phyloP scores from a whole-genome alignment of 2,888 invertebrate genomes.

The Noctua comes region DNA sequence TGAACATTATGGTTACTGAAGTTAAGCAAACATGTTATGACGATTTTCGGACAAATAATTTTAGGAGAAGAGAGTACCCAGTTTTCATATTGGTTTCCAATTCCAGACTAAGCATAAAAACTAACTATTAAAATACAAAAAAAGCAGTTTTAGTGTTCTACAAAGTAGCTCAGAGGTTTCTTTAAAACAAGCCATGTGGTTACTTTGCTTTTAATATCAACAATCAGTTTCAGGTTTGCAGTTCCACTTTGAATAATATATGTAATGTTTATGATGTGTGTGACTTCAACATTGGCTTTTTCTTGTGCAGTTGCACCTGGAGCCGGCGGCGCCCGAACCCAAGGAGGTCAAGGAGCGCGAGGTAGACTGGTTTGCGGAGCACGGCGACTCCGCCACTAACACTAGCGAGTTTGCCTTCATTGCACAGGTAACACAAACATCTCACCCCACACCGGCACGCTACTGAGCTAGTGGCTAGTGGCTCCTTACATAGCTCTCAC shows the following conservation, averaged over 20 bases:
- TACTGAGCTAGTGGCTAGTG: neutral
- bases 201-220: neutral
- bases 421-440: conserved; percentile 87
- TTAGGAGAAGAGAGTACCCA: no score
- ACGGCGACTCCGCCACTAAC: conserved; percentile 85
- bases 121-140: neutral
- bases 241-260: neutral
- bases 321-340: conserved; percentile 90
- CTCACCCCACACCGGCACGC: conserved; percentile 40
- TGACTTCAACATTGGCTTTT: conserved; percentile 5
- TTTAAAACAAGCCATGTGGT: neutral
- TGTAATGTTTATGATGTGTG: neutral
- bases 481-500: neutral
- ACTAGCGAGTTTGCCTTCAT: conserved; percentile 82
- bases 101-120: neutral
- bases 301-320: conserved; percentile 92
- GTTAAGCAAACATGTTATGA: no score
- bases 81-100: neutral
- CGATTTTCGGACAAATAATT: no score
- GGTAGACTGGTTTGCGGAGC: conserved; percentile 97
- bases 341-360: conserved; percentile 93
- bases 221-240: neutral
- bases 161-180: neutral
- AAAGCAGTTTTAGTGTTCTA: neutral
- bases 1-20: no score